phyloP scores from a whole-genome alignment of 2,888 invertebrate genomes.

The Epinotia nisella region DNA sequence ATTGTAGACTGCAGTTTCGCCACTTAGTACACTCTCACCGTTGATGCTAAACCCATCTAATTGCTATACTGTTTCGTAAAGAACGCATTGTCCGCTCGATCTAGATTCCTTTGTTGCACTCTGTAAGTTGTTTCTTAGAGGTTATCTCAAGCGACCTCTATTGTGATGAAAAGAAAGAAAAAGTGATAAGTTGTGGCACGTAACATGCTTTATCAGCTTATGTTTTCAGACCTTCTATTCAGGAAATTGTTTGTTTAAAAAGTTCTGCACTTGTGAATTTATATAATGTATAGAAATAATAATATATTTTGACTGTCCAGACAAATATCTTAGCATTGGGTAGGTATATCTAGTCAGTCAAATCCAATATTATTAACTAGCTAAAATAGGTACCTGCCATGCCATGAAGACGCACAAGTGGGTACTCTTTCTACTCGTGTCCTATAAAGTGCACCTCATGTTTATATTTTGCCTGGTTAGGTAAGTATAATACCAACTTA shows the following conservation, averaged over 20 bases:
- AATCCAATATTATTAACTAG: too few relatives aligned
- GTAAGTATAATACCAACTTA: too few relatives aligned
- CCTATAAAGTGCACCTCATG: too few relatives aligned
- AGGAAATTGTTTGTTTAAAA: background rate
- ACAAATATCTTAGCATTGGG: too few relatives aligned
- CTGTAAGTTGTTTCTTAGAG: conserved; percentile 59
- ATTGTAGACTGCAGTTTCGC: conserved; percentile 74
- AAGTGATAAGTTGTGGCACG: conserved; percentile 19
- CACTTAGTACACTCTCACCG: conserved; percentile 79
- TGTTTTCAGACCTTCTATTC: background rate
- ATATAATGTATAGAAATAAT: too few relatives aligned
- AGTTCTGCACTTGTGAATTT: background rate
- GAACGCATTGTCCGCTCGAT: conserved; percentile 77
- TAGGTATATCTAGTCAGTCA: too few relatives aligned
- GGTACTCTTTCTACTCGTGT: too few relatives aligned
- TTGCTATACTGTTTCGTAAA: conserved; percentile 77
- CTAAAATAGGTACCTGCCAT: too few relatives aligned
- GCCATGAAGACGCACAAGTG: too few relatives aligned
- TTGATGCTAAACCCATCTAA: conserved; percentile 72
- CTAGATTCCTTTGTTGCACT: conserved; percentile 73
- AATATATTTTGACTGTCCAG: too few relatives aligned
- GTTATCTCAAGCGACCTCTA: conserved; percentile 62
- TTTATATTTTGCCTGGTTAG: too few relatives aligned
- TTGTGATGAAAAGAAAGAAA: conserved; percentile 52
- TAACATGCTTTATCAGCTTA: conserved; percentile 5